Base-by-base conservation (phyloP, 2,888 invertebrate species). In the Podabrus alpinus region DNA sequence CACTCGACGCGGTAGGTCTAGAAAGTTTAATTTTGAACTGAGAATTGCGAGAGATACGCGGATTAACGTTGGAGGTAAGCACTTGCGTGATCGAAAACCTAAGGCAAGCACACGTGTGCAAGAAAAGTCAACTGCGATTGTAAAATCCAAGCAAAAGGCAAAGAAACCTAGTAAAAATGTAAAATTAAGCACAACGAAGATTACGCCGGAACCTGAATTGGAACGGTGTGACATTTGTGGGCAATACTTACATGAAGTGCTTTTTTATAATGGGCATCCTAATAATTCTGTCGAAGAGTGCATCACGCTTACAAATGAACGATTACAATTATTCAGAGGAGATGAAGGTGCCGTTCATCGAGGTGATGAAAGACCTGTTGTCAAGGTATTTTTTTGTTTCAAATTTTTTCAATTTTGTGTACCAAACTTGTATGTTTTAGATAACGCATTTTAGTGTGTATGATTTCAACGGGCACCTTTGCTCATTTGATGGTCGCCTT, bases 381-480 rank as follows among this genome's bases (percentile, higher is more conserved):
- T 92, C 82, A 91, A 91, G 85, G 87, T 93, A 80, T 90, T 11
- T 29, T 84, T 84, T 71, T 83, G 83, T 83, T 84, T 76, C 64
- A 15, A 17, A 61, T 67, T 61, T 7, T 24, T 13, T 45, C 16
- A 15, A 5, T 13, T 69, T 24, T 15, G 25, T 25, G 11, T 25
- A 61, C 29, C 16, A 15, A 1, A 13, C 64, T 67, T 71, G 79
- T 13, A 74, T n/a, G n/a, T 86, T 85, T 66, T 76, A 91, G 85
- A 88, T 91, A 73, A 92, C 91, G 11, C 87, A 89, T 77, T 92
- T 88, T 84, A 92, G 92, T 80, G 90, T 95, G 73, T 95, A 94
- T 86, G 95, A 95, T 87, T 91, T 92, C 84, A 91, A 92, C 82
- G 93, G 93, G 0, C 95, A 96, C 85, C 87, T 96, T 67, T 93